Conservation (phyloP, 2,113 vertebrate species). For the Morone saxatilis region DNA sequence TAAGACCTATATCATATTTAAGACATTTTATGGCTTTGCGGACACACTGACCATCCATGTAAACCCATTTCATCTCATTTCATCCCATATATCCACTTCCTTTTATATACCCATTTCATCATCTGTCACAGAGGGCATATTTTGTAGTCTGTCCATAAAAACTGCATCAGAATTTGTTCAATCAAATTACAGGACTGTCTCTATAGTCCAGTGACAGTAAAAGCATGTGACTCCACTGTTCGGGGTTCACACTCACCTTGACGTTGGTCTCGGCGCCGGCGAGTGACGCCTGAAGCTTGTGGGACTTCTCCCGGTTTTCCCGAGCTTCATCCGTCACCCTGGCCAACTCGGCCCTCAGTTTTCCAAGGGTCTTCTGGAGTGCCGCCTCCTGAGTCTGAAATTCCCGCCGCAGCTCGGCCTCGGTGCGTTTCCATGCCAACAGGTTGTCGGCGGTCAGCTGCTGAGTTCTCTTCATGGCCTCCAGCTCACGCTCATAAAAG, state of each 20-base stretch:
- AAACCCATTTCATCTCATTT: background rate
- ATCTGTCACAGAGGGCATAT: background rate
- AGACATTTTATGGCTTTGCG: too few relatives aligned
- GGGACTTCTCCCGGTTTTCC: constrained; percentile 91
- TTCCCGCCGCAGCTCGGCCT: constrained; percentile 93
- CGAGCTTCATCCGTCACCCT: constrained; percentile 93
- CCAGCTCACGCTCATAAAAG: constrained; percentile 96
- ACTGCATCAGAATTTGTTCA: background rate
- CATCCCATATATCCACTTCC: background rate
- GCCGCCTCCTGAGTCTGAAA: constrained; percentile 95
- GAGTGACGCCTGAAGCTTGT: constrained; percentile 92
- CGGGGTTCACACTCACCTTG: constrained; percentile 85
- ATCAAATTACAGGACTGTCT: constrained; percentile 1
- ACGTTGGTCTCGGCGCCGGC: constrained; percentile 87
- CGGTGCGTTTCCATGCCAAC: constrained; percentile 95
- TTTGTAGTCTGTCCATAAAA: constrained; percentile 36
- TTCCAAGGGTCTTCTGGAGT: constrained; percentile 88
- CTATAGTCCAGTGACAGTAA: background rate
- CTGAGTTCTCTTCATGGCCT: constrained; percentile 96
- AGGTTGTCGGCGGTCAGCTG: constrained; percentile 96
- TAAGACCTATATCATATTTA: too few relatives aligned
- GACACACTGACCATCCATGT: background rate
- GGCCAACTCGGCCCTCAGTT: constrained; percentile 81
- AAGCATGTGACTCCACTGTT: background rate
- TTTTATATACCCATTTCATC: background rate